Conservation (phyloP, 2,797 vertebrate species). For the Onychomys arenicola region DNA sequence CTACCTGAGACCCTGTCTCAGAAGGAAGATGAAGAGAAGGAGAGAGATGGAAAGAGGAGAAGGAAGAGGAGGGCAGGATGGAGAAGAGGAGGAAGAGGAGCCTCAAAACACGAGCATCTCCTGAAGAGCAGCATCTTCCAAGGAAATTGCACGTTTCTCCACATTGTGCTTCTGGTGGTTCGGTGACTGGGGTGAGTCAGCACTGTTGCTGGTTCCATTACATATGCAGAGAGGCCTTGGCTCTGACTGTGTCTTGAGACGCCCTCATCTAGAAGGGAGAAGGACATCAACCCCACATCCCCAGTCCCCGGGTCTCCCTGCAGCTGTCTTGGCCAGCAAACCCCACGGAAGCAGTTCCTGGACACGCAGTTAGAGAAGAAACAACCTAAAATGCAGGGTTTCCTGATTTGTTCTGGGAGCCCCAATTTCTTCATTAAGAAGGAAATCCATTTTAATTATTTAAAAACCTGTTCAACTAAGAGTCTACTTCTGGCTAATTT, state of each 20-base stretch:
- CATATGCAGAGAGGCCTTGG: not conserved
- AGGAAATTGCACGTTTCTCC: not conserved
- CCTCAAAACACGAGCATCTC: not conserved
- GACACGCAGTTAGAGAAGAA: not conserved
- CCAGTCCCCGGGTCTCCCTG: accelerated
- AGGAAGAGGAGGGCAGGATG: not conserved
- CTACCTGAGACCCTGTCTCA: not conserved
- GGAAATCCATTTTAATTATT: constrained; percentile 19
- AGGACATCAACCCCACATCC: not conserved
- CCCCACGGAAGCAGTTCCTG: not conserved
- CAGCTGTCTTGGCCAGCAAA: not conserved
- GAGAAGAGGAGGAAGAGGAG: constrained; percentile 1
- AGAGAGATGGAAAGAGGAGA: not conserved
- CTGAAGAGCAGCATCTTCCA: not conserved
- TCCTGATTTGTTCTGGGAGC: constrained; percentile 1
- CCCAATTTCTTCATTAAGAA: constrained; percentile 40
- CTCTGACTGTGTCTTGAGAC: not conserved
- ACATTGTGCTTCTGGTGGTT: not conserved
- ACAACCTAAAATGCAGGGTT: not conserved
- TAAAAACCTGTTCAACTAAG: constrained; percentile 55
- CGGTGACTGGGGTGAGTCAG: not conserved
- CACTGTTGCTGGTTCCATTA: not conserved
- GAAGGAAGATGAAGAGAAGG: not conserved
- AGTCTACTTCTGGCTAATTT: constrained; percentile 54
- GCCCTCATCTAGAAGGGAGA: not conserved